A percentile compares a stretch with the other conserved stretches of the same genome.
Evolutionary conservation across 2,113 vertebrate species (phyloP).

Genomic region (Balaeniceps rex): DNA sequence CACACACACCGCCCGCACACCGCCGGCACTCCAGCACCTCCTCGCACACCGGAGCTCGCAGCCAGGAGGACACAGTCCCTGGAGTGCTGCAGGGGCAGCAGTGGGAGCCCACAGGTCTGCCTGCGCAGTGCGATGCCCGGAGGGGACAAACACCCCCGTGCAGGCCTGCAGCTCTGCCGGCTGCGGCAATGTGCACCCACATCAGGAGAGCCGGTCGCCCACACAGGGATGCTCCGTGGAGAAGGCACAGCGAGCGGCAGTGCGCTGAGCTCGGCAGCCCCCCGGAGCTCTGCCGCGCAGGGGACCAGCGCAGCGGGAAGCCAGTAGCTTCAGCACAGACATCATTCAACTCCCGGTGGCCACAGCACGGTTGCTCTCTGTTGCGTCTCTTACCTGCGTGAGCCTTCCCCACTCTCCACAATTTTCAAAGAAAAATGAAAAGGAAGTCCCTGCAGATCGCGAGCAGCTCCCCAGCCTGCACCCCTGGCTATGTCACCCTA

Average conservation of each 20-base stretch:
- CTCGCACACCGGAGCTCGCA: too few relatives aligned
- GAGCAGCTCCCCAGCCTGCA: rapidly evolving
- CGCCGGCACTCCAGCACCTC: neutral
- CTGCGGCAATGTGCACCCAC: rapidly evolving
- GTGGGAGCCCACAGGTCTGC: neutral
- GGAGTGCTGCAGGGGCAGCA: neutral
- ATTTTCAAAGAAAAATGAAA: neutral
- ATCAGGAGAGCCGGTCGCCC: rapidly evolving
- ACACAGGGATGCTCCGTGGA: rapidly evolving
- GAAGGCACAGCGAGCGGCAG: neutral
- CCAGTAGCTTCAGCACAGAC: neutral
- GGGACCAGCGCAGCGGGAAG: neutral
- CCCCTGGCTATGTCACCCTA: rapidly evolving
- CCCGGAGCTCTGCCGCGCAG: too few relatives aligned
- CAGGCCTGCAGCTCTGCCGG: neutral
- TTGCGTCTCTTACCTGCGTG: rapidly evolving
- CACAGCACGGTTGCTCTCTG: neutral
- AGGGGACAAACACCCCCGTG: neutral
- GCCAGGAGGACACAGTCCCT: neutral
- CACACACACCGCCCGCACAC: rapidly evolving
- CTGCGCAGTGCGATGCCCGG: rapidly evolving
- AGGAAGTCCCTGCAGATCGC: neutral
- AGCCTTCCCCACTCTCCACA: rapidly evolving
- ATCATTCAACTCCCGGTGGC: rapidly evolving
- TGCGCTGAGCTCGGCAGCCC: neutral